Evolutionary conservation across 2,113 vertebrate genomes (phyloP), one percentile per base, ranked within the genome.

Genomic region (Crotalus tigris): DNA sequence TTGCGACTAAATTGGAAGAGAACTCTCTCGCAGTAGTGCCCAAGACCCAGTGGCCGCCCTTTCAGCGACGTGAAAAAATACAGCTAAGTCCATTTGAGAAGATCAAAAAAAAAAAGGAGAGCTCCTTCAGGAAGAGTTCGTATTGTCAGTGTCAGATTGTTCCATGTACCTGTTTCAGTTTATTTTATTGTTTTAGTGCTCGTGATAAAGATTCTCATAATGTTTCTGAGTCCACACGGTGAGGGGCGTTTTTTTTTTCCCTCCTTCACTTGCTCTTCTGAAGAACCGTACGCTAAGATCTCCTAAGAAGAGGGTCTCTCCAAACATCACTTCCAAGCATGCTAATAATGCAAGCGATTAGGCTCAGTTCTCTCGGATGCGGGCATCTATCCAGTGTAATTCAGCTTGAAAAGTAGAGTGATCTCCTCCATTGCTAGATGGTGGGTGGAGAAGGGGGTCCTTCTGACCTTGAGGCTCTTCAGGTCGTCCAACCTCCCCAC

Each of bases 21-120:
- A 97, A 96, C 96, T 97, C 94, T 95, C 96, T 96, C 96, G 97
- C 97, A 97, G 97, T 97, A 98, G 97, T 97, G 97, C 96, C 97
- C 95, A 96, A 93, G 93, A 97, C 94, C 94, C 95, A 97, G 97
- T 94, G 97, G 96, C 92, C 95, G 96, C 95, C 94, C 97, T 97
- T 97, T 96, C 95, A 93, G 92, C 94, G 96, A 96, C 93, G 94
- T 95, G 97, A 95, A 96, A 96, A 97, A 96, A 96, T 96, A 95
- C 94, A 96, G 94, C 95, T 19, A 96, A 92, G 93, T 97, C 97
- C 97, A 95, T 97, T 97, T 96, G 95, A 95, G 96, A 87, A 96
- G 96, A 96, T 96, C 95, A 96, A 95, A 97, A 97, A 39, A 39
- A 96, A 92, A 58, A 69, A 29, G 8, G 6, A 21, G 11, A 21